These are phyloP conservation scores for Lepisosteus osseus DNA, from an alignment of 2,113 vertebrate species.

Conservation along the genomic window DNA sequence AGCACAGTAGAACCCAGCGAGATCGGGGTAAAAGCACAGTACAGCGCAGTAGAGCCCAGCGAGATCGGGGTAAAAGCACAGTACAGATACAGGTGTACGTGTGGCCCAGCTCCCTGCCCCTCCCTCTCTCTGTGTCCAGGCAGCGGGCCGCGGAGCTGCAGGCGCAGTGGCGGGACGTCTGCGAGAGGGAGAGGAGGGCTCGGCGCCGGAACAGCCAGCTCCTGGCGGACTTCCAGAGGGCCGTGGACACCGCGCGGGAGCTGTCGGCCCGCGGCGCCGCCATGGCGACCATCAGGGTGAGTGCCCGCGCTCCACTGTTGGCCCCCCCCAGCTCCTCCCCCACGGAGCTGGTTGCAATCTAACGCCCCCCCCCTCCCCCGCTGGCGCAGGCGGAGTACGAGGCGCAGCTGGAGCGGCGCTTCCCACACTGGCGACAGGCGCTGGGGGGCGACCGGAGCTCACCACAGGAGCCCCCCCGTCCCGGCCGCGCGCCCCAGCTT, in stretches of 20 bases:
- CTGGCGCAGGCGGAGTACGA: constrained; percentile 57
- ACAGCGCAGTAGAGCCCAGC: too few species aligned
- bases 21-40: too few species aligned
- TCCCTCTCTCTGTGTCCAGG: background rate
- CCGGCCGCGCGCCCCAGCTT: too few species aligned
- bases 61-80: too few species aligned
- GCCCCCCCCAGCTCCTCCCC: background rate
- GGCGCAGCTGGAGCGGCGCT: constrained; percentile 45
- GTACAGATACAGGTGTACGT: too few species aligned
- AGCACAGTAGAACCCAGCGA: too few species aligned
- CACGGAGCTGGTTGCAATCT: background rate
- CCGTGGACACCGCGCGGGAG: constrained; percentile 50
- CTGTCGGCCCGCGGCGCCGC: constrained; percentile 50
- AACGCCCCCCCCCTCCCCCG: background rate
- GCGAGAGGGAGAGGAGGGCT: constrained; percentile 48
- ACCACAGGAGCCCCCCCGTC: too few species aligned
- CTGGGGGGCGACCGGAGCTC: background rate
- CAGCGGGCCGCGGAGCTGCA: constrained; percentile 42
- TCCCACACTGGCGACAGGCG: constrained; percentile 48
- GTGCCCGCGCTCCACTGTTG: background rate
- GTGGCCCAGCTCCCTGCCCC: background rate
- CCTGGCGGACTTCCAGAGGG: constrained; percentile 61
- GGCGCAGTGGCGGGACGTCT: constrained; percentile 50
- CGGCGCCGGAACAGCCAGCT: constrained; percentile 54
- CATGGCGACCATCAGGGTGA: constrained; percentile 62